Evolutionary conservation across 2,113 vertebrate genomes (phyloP).

Genomic region (Peromyscus polionotus): DNA sequence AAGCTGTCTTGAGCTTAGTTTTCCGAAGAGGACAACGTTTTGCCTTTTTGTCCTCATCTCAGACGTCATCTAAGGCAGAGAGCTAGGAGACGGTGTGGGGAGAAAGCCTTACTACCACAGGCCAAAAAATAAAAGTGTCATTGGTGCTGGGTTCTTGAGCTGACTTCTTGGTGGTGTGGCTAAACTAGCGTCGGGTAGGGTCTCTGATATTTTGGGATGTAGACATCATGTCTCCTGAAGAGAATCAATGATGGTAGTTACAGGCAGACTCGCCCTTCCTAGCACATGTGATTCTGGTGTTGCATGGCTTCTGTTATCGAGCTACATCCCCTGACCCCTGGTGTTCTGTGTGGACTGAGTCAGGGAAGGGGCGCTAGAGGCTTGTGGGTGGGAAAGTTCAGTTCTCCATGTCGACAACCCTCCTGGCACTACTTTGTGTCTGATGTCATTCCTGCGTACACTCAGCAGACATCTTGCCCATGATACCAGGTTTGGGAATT

Average conservation of each 20-base stretch:
- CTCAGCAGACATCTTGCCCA: neutral
- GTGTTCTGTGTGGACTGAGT: neutral
- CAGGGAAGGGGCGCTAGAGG: neutral
- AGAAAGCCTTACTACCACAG: neutral
- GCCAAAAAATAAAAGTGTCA: neutral
- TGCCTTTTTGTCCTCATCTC: neutral
- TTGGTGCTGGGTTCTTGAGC: neutral
- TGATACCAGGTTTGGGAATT: neutral
- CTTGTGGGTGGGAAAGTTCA: neutral
- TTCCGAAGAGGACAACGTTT: neutral
- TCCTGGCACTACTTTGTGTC: neutral
- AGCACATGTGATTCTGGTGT: neutral
- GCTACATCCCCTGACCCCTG: neutral
- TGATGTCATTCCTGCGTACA: neutral
- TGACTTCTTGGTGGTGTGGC: neutral
- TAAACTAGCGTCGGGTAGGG: neutral
- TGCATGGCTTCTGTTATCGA: neutral
- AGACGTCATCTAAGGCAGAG: neutral
- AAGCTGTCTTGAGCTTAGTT: neutral
- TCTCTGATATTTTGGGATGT: neutral
- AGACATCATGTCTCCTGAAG: fast-evolving
- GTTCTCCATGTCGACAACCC: neutral
- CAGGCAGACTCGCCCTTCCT: neutral
- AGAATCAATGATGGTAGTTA: neutral
- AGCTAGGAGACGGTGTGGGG: neutral